Percentiles rank a stretch among this genome's conserved stretches.
These are phyloP conservation scores for Panopea generosa DNA, from an alignment of 2,888 invertebrate species.

Conservation along the genomic window DNA sequence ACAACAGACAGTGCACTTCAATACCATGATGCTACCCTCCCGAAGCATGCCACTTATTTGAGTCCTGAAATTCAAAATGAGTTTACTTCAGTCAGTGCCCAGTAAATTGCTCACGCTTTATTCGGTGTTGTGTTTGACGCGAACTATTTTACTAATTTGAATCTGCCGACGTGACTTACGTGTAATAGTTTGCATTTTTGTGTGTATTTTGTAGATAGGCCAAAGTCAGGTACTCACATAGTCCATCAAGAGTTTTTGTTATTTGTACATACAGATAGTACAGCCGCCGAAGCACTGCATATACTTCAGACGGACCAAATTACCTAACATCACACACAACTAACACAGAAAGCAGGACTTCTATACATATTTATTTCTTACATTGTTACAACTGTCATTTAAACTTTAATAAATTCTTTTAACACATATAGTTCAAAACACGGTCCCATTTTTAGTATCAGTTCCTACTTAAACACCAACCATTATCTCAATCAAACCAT, in stretches of 20 bases:
- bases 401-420: too few species aligned
- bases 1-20: background rate
- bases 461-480: too few species aligned
- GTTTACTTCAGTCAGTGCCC: background rate
- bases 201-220: conserved; percentile 1
- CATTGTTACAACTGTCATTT: too few species aligned
- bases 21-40: background rate
- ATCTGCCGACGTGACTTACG: conserved; percentile 20
- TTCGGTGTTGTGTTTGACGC: background rate
- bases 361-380: too few species aligned
- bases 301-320: conserved; percentile 8
- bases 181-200: conserved; percentile 22
- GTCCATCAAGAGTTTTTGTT: conserved; percentile 4
- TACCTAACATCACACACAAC: conserved; percentile 10
- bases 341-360: too few species aligned
- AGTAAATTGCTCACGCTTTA: conserved; percentile 5
- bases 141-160: conserved; percentile 6
- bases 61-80: too few species aligned
- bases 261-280: conserved; percentile 2
- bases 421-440: too few species aligned
- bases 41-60: background rate
- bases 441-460: too few species aligned
- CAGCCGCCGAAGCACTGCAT: conserved; percentile 11
- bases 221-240: background rate
- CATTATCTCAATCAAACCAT: too few species aligned